A percentile compares a stretch with the other conserved stretches of the same genome.
Conservation (phyloP, 2,797 vertebrate genomes). For the Hipposideros larvatus region DNA sequence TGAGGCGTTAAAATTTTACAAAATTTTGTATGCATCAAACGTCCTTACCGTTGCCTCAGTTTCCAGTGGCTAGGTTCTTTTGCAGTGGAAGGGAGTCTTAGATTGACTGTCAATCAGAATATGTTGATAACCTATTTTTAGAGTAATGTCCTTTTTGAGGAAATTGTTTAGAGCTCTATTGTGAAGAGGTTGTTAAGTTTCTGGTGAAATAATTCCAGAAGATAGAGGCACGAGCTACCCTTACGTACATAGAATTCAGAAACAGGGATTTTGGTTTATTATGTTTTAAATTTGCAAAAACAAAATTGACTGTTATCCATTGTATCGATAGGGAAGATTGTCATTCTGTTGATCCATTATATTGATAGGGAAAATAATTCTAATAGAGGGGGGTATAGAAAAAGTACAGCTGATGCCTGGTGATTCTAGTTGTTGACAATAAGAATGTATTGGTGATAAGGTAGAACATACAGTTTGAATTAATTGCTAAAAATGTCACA, state of each 20-base stretch:
- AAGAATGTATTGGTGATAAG: conserved; percentile 1
- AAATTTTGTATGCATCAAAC: conserved; percentile 7
- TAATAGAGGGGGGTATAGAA: background rate
- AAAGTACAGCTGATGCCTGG: background rate
- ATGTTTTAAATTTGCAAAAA: conserved; percentile 45
- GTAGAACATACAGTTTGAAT: background rate
- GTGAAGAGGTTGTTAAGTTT: conserved; percentile 37
- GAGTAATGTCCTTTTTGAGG: conserved; percentile 27
- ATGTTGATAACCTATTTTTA: conserved; percentile 34
- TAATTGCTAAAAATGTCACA: conserved; percentile 11
- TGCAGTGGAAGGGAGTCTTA: conserved; percentile 36
- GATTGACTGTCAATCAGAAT: conserved; percentile 10
- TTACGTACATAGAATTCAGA: background rate
- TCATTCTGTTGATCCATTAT: background rate
- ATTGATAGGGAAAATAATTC: background rate
- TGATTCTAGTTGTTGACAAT: background rate
- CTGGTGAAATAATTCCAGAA: conserved; percentile 51
- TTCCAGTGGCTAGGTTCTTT: conserved; percentile 59
- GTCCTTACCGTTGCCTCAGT: conserved; percentile 52
- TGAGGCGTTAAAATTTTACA: conserved; percentile 24
- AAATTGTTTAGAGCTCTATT: conserved; percentile 25
- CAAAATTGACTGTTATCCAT: background rate
- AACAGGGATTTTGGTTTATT: conserved; percentile 54
- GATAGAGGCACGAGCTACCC: background rate
- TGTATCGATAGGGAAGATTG: background rate